Base-by-base conservation (phyloP, 2,888 invertebrate genomes). In the Athalia circularis region DNA sequence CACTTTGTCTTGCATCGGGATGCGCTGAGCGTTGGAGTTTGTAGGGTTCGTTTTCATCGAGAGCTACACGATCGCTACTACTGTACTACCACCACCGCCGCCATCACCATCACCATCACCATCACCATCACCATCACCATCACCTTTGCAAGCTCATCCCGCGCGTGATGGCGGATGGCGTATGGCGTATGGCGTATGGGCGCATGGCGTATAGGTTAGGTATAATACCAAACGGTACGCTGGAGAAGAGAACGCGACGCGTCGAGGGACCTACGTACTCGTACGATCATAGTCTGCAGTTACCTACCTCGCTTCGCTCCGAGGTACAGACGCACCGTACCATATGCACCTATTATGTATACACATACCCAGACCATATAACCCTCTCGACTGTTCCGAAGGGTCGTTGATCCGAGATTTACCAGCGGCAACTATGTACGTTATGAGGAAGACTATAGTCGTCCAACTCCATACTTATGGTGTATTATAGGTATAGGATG, bases 1-100 rank as follows among this genome's bases (percentile, higher is more conserved):
- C 59, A 72, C 72, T 72, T 72, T 72, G 59, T 72, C 72, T 72
- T 72, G 72, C 72, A 72, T 72, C 72, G 57, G 57, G 72, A 72
- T 72, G 72, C 72, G 57, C 29, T 29, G 29, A 29, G 72, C 72
- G 72, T 72, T 62, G 45, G 72, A 72, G 72, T 59, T 59, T 59
- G 45, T 45, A 47, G 72, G 47, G 45, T 72, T 72, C 72, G 72
- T 72, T 72, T 59, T 13, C 72, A 72, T 72, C 72, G 72, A 72
- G 72, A 65, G 65, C 47, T 65, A n/a, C 13, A 43, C 57, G 43
- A 2, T 29, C 29, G 29, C 29, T 29, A 29, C 29, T 29, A 29
- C 29, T 29, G 29, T 29, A 29, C 29, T 29, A 29, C 29, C 29
- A 29, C 29, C 29, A 29, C 29, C 29, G 29, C 29, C 29, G 2